phyloP scores from a whole-genome alignment of 2,797 vertebrate genomes.

The Hydrolagus colliei region DNA sequence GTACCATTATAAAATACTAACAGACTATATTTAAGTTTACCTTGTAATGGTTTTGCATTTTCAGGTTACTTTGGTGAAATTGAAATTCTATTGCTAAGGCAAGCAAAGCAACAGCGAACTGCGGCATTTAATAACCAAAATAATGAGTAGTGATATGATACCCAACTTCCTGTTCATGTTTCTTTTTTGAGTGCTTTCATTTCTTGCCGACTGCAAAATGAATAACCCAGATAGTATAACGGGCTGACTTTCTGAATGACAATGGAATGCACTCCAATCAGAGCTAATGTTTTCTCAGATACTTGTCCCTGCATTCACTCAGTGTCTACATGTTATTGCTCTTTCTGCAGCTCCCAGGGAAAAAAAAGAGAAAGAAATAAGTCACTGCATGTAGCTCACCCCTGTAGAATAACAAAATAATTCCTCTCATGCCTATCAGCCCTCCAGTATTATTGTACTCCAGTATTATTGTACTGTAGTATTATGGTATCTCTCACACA shows the following conservation, averaged over 20 bases:
- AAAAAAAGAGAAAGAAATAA: too few relatives aligned
- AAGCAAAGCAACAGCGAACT: neutral
- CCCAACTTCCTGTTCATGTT: too few relatives aligned
- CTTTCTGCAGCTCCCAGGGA: neutral
- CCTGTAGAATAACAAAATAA: neutral
- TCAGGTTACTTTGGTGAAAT: neutral
- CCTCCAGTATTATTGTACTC: neutral
- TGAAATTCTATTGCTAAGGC: neutral
- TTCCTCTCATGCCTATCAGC: neutral
- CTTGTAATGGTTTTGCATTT: neutral
- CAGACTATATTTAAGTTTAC: neutral
- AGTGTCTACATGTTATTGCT: neutral
- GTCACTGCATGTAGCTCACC: neutral
- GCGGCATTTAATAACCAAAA: neutral
- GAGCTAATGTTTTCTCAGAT: neutral
- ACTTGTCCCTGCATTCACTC: neutral
- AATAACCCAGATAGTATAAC: too few relatives aligned
- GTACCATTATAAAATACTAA: neutral
- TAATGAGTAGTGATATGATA: neutral
- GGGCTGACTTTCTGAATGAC: neutral
- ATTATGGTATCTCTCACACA: neutral
- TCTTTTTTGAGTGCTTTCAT: too few relatives aligned
- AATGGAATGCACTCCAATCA: neutral
- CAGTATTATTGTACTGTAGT: too few relatives aligned
- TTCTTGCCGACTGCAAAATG: too few relatives aligned